phyloP scores from a whole-genome alignment of 1,140 invertebrate genomes.

The Rhopalosiphum padi region DNA sequence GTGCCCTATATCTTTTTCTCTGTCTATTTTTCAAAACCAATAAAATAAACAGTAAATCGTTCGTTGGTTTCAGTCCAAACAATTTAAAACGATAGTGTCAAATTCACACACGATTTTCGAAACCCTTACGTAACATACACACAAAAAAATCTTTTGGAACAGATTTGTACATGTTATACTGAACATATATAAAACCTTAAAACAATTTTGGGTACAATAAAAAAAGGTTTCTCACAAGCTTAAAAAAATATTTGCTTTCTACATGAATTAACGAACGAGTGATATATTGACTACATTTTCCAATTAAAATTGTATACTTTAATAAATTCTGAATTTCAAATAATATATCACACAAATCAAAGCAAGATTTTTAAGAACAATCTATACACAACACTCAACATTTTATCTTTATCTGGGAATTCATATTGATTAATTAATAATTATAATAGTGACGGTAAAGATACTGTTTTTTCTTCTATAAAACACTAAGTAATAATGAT shows the following conservation, averaged over 20 bases:
- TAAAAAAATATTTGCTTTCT: background rate
- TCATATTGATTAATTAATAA: too few relatives aligned
- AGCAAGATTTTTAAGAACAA: background rate
- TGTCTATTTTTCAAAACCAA: constrained; percentile 38
- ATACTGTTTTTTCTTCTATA: background rate
- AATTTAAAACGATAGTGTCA: constrained; percentile 54
- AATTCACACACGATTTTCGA: constrained; percentile 43
- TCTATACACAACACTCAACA: background rate
- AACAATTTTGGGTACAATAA: background rate
- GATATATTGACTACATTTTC: background rate
- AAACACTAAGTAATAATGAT: background rate
- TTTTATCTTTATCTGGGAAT: background rate
- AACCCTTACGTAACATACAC: constrained; percentile 24
- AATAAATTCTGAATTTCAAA: background rate
- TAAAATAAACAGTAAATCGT: constrained; percentile 51
- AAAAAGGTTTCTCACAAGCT: background rate
- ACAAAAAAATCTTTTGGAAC: background rate
- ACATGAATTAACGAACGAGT: background rate
- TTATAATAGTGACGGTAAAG: background rate
- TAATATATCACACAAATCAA: background rate
- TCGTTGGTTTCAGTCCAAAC: constrained; percentile 40
- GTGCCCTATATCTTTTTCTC: constrained; percentile 48
- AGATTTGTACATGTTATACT: constrained; percentile 3
- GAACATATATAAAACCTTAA: background rate
- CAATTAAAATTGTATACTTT: background rate